Percentiles rank a stretch among this genome's conserved stretches.
Conservation (phyloP, 2,888 invertebrate genomes). For the Clanis bilineata region DNA sequence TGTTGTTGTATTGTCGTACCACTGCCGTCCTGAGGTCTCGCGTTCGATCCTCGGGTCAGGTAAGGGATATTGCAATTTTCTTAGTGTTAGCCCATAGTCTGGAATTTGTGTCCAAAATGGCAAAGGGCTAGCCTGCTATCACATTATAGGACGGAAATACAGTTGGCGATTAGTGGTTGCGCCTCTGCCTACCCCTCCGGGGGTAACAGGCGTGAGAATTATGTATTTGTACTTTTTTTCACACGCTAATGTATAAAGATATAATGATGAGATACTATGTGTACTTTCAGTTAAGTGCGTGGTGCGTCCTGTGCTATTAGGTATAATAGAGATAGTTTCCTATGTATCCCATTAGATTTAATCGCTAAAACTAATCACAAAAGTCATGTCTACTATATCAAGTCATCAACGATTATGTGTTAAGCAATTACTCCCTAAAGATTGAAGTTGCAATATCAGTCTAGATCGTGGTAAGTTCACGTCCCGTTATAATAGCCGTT, state of each 20-base stretch:
- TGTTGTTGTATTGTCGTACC: no score
- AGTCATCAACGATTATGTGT: conserved; percentile 63
- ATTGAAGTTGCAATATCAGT: conserved; percentile 44
- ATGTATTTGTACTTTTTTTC: background rate
- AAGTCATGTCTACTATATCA: conserved; percentile 22
- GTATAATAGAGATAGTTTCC: conserved; percentile 1
- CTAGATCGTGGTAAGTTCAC: conserved; percentile 43
- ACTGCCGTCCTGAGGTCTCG: no score
- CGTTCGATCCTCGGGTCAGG: no score
- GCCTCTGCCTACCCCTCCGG: no score
- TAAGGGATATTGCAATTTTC: no score
- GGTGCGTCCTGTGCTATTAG: background rate
- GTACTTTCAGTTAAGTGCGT: background rate
- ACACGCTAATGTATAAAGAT: background rate
- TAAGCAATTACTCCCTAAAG: conserved; percentile 64
- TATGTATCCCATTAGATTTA: conserved; percentile 6
- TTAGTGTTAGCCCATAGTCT: no score
- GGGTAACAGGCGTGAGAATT: no score
- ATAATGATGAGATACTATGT: background rate
- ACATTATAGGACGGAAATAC: no score
- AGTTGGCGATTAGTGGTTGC: no score
- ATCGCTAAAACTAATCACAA: conserved; percentile 36
- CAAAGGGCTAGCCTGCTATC: no score
- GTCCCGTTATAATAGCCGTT: conserved; percentile 73
- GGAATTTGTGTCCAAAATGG: no score